phyloP scores from a whole-genome alignment of 2,113 vertebrate genomes.

The Brienomyrus brachyistius region DNA sequence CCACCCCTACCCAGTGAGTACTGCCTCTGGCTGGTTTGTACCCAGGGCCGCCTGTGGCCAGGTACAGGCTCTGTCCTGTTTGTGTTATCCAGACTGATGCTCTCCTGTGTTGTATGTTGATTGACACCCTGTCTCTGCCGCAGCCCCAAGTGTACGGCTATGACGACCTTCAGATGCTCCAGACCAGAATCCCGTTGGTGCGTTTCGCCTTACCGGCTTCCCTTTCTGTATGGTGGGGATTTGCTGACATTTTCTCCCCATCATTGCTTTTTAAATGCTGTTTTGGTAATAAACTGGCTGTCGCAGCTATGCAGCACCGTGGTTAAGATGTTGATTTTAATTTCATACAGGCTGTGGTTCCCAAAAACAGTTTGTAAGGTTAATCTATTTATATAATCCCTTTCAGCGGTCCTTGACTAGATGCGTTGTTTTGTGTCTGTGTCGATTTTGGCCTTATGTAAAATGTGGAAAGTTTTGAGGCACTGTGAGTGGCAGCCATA shows the following conservation, averaged over 20 bases:
- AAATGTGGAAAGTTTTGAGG: neutral
- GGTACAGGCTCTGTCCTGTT: accelerated
- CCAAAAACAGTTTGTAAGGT: neutral
- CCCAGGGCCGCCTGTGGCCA: neutral
- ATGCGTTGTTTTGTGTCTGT: neutral
- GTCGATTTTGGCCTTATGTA: neutral
- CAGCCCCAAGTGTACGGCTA: constrained; percentile 88
- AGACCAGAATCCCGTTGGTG: constrained; percentile 91
- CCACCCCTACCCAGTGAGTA: constrained; percentile 89
- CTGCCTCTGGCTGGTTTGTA: neutral
- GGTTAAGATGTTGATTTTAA: neutral
- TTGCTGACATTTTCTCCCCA: neutral
- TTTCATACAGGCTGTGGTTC: neutral
- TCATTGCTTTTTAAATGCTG: neutral
- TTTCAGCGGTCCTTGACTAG: neutral
- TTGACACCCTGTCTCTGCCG: constrained; percentile 20
- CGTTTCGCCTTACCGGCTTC: constrained; percentile 38
- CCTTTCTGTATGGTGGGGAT: neutral
- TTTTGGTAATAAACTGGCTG: neutral
- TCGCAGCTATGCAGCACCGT: neutral
- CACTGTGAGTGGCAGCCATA: neutral
- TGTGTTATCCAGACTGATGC: neutral
- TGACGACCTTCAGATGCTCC: constrained; percentile 94
- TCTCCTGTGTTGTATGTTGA: neutral
- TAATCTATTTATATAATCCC: neutral